Conservation (phyloP, 2,797 vertebrate species). For the Microctenopoma steveboyesi region DNA sequence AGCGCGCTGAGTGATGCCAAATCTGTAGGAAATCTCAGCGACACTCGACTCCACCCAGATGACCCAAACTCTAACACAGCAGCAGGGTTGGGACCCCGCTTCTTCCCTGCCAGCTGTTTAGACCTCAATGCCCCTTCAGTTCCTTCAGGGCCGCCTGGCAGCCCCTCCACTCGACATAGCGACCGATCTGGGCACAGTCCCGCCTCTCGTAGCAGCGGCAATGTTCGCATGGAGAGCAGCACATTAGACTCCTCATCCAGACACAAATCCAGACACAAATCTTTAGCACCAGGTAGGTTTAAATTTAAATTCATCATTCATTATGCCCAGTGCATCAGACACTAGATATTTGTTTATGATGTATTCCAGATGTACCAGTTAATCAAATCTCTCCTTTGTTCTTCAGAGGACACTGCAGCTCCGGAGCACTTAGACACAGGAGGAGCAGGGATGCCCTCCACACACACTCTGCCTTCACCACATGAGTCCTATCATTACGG, state of each 20-base stretch:
- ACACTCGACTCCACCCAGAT: slow-evolving; percentile 89
- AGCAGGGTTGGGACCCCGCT: slow-evolving; percentile 81
- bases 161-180: slow-evolving; percentile 88
- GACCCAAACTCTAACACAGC: slow-evolving; percentile 79
- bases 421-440: slow-evolving; percentile 91
- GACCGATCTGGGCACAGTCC: slow-evolving; percentile 95
- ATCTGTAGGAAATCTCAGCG: slow-evolving; percentile 94
- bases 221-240: slow-evolving; percentile 90
- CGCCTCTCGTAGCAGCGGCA: slow-evolving; percentile 80
- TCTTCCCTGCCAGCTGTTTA: slow-evolving; percentile 96
- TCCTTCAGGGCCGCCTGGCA: slow-evolving; percentile 84
- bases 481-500: slow-evolving; percentile 97
- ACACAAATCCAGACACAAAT: slow-evolving; percentile 91
- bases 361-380: neutral
- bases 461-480: slow-evolving; percentile 91
- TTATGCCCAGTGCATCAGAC: too few species aligned
- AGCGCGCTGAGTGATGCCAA: slow-evolving; percentile 88
- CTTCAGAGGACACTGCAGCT: slow-evolving; percentile 88
- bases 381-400: neutral
- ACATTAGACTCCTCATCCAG: slow-evolving; percentile 93
- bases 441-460: slow-evolving; percentile 81
- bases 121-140: slow-evolving; percentile 81
- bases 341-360: too few species aligned
- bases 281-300: slow-evolving; percentile 77
- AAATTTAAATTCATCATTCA: neutral